Evolutionary conservation across 2,797 vertebrate species (phyloP).

Genomic region (Notoglanidium macrostoma): DNA sequence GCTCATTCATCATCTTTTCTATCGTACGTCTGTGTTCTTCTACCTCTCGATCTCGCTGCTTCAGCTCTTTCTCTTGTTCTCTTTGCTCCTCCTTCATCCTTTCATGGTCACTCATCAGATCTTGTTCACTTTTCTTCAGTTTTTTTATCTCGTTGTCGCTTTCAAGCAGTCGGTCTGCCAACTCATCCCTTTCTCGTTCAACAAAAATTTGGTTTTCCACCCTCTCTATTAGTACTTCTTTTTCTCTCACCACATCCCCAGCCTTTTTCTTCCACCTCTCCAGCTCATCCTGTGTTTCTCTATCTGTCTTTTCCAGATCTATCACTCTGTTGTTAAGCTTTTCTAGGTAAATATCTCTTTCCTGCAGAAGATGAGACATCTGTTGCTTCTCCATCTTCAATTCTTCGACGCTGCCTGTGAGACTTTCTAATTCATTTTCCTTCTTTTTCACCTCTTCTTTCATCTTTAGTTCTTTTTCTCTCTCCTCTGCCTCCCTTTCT

Average conservation of each 20-base stretch:
- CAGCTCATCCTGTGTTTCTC: constrained; percentile 44
- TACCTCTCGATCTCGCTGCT: constrained; percentile 14
- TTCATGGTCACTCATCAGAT: constrained; percentile 26
- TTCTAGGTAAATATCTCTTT: constrained; percentile 40
- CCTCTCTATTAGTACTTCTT: background rate
- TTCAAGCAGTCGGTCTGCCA: constrained; percentile 29
- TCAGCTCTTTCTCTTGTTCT: constrained; percentile 27
- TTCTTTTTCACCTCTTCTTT: constrained; percentile 44
- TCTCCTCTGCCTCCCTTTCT: constrained; percentile 38
- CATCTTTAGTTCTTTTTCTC: constrained; percentile 55
- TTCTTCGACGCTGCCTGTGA: constrained; percentile 54
- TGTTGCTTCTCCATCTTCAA: constrained; percentile 64
- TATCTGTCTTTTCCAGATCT: constrained; percentile 36
- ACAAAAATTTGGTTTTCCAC: background rate
- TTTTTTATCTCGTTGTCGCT: constrained; percentile 20
- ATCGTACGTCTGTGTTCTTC: constrained; percentile 2
- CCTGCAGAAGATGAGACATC: constrained; percentile 48
- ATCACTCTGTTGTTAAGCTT: constrained; percentile 45
- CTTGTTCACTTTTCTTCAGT: constrained; percentile 32
- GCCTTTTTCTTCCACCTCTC: constrained; percentile 50
- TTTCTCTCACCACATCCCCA: constrained; percentile 37
- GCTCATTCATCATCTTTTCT: background rate
- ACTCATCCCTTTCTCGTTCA: constrained; percentile 33
- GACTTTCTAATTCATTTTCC: constrained; percentile 51
- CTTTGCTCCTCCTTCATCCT: constrained; percentile 18